These are phyloP conservation scores for Papilio elwesi DNA, from an alignment of 2,888 invertebrate genomes.

Conservation along the genomic window DNA sequence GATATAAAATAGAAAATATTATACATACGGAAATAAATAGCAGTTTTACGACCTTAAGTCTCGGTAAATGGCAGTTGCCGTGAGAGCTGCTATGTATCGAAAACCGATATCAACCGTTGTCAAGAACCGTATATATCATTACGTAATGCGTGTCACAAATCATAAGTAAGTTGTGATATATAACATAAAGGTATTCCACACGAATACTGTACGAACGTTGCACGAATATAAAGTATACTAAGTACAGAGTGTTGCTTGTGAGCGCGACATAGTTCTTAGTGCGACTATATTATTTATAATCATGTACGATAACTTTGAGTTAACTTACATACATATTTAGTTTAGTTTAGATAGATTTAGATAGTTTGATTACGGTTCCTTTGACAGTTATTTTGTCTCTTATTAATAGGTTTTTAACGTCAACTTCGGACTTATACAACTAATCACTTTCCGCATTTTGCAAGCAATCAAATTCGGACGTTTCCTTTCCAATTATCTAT, in stretches of 20 bases:
- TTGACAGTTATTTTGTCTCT: not conserved
- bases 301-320: conserved; percentile 15
- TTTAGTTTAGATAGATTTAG: conserved; percentile 10
- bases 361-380: conserved; percentile 8
- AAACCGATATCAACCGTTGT: conserved; percentile 40
- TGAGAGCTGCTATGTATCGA: conserved; percentile 39
- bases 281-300: conserved; percentile 26
- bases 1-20: too few species aligned
- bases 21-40: too few species aligned
- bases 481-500: too few species aligned
- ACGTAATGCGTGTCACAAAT: conserved; percentile 50
- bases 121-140: conserved; percentile 29
- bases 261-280: conserved; percentile 23
- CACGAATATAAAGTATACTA: conserved; percentile 36
- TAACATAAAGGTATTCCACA: conserved; percentile 35
- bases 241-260: conserved; percentile 9
- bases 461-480: too few species aligned
- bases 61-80: conserved; percentile 14
- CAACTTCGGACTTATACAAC: too few species aligned
- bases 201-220: conserved; percentile 23
- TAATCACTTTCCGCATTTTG: too few species aligned
- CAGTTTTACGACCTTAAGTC: conserved; percentile 21
- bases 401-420: too few species aligned
- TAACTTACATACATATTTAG: not conserved
- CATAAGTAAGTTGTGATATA: conserved; percentile 35